Conservation (phyloP, 1,140 invertebrate species). For the Leguminivora glycinivorella region DNA sequence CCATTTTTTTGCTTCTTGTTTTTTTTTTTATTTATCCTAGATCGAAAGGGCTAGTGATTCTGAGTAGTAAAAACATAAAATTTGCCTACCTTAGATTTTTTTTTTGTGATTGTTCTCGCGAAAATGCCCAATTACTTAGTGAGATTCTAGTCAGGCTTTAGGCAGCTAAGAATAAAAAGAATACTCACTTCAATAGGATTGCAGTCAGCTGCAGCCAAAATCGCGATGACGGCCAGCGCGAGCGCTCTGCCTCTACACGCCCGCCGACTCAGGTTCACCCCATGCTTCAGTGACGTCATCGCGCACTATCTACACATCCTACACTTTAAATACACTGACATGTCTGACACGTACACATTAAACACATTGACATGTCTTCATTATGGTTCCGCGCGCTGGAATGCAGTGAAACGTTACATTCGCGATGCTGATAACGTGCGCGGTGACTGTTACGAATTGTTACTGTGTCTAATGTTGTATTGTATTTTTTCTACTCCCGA, state of each 20-base stretch:
- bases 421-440: slow-evolving; percentile 35
- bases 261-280: slow-evolving; percentile 79
- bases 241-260: slow-evolving; percentile 71
- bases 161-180: not conserved
- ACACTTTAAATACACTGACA: slow-evolving; percentile 52
- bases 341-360: slow-evolving; percentile 54
- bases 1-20: too few species aligned
- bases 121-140: too few species aligned
- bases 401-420: slow-evolving; percentile 40
- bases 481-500: too few species aligned
- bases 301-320: slow-evolving; percentile 64
- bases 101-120: too few species aligned
- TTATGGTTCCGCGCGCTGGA: slow-evolving; percentile 36
- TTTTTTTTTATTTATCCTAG: too few species aligned
- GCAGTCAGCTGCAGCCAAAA: slow-evolving; percentile 46
- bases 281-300: slow-evolving; percentile 80
- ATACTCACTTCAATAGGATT: slow-evolving; percentile 66
- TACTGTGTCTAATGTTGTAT: not conserved
- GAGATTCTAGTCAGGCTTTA: not conserved
- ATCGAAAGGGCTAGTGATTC: too few species aligned
- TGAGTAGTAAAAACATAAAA: too few species aligned
- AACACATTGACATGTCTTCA: slow-evolving; percentile 41
- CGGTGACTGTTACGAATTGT: not conserved
- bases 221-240: slow-evolving; percentile 41
- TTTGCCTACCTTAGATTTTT: too few species aligned